A percentile compares a stretch with the other conserved stretches of the same genome.
phyloP scores from a whole-genome alignment of 2,113 vertebrate species.

The Coptodon rendalli region DNA sequence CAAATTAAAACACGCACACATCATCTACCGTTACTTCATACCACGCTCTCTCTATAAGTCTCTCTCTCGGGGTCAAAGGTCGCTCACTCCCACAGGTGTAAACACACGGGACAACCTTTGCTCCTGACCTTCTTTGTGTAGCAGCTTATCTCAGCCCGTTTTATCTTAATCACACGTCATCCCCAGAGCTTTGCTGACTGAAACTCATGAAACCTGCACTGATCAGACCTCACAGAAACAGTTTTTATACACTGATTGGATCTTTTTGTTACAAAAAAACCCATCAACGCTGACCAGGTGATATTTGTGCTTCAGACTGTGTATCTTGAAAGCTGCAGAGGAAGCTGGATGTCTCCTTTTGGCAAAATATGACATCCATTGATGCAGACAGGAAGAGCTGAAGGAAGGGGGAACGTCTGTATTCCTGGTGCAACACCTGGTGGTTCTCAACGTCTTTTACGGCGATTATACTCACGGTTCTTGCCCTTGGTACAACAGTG shows the following conservation, averaged over 20 bases:
- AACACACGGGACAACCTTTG: background rate
- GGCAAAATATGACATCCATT: background rate
- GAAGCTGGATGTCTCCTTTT: background rate
- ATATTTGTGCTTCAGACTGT: background rate
- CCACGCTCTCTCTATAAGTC: background rate
- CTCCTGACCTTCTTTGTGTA: constrained; percentile 5
- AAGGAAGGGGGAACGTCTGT: background rate
- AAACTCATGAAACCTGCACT: background rate
- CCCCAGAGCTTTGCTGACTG: background rate
- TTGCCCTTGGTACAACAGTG: background rate
- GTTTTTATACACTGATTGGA: background rate
- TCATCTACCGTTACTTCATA: background rate
- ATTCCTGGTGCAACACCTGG: background rate
- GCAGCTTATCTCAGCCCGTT: background rate
- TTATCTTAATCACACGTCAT: background rate
- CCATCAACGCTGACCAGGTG: background rate
- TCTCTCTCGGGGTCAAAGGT: background rate
- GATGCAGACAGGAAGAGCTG: background rate
- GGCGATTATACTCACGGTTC: rapidly evolving
- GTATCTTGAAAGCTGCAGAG: background rate
- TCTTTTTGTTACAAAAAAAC: background rate
- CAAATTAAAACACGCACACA: background rate
- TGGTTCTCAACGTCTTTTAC: background rate
- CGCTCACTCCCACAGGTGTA: background rate
- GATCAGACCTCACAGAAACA: background rate